Base-by-base conservation (phyloP, 2,797 vertebrate species). In the Crenuchus spilurus region DNA sequence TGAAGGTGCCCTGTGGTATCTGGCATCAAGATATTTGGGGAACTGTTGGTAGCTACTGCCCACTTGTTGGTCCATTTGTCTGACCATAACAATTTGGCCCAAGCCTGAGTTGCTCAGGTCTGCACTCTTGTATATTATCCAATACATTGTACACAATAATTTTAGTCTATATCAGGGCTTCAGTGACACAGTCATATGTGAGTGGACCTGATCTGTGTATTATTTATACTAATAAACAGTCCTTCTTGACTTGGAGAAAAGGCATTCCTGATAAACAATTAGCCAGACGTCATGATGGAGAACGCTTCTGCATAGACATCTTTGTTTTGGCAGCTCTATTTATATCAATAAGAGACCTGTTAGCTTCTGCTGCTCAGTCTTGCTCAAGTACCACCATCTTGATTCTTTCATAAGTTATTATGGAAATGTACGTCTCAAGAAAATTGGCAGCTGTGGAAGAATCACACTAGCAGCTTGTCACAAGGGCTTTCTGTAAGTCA, bases 391-490 rank as follows among this genome's bases (percentile, higher is more conserved):
- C 39, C 26, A 55, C 55, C 58, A 62, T 42, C 30, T 51, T 42
- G 72, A 74, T 62, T 55, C 70, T 48, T 71, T 80, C 70, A 41
- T 7, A 69, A 70, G 73, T 41, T 74, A 74, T 83, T 81, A 81
- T 72, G 77, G 70, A 81, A 83, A 80, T 80, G 49, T 57, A 42
- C 74, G 75, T 78, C 72, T 75, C 42, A 54, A 70, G 61, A 26
- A 70, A 69, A 67, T 72, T 39, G 65, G 64, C 44, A 8, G 58
- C 70, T 75, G 61, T 52, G 33, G 62, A 58, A 28, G 33, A 68
- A 75, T 65, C 46, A 6, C 51, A 79, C 60, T 62, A 66, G 55
- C 58, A 65, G 69, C 71, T 44, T 60, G 60, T 73, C 80, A 73
- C 64, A 66, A 52, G 26, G 51, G 72, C 37, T 72, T 75, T 72